Evolutionary conservation across 2,888 invertebrate genomes (phyloP), one percentile per base, ranked within the genome.

Genomic region (Harpagoxenus sublaevis): DNA sequence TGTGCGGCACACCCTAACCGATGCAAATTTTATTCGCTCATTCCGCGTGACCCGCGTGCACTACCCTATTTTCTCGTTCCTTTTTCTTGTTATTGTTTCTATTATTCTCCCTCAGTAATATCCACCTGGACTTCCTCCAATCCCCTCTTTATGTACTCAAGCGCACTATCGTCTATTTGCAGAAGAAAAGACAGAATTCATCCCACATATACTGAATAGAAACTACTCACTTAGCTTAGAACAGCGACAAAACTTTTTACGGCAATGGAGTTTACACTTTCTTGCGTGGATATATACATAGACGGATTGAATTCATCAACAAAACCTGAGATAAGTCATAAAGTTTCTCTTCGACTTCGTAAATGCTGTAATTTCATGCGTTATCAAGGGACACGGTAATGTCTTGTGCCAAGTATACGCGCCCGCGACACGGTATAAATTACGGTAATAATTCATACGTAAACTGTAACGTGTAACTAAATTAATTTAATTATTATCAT

Each of bases 21-120:
- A 75, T 75, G 48, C 23, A 48, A 75, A 75, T 75, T 75, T 62
- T 48, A 63, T 75, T 63, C n/a, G 45, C 5, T 75, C 35, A 48
- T 63, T 70, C 12, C 2, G 2, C n/a, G 12, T 28, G 42, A 55
- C 8, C 9, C 9, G 55, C 10, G 15, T 10, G 8, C 35, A 35
- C 12, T 53, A 53, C 18, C 8, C 31, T 35, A 71, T 48, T 35
- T 57, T 71, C 12, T 18, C 5, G 10, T 45, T 35, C 10, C 18
- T n/a, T 57, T 18, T 57, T 23, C 3, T 35, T 42, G 48, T 79
- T 60, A 74, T 39, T 73, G 18, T 79, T 71, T 28, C 23, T 70
- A 9, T 42, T 73, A 73, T 23, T 57, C 1, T 2, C 18, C 35
- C 23, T 48, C 28, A 12, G 23, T 81, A 18, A 60, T n/a, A 57